Percentiles rank a stretch among this genome's conserved stretches.
These are phyloP conservation scores for Alsophila aescularia DNA, from an alignment of 2,888 invertebrate species.

Conservation along the genomic window DNA sequence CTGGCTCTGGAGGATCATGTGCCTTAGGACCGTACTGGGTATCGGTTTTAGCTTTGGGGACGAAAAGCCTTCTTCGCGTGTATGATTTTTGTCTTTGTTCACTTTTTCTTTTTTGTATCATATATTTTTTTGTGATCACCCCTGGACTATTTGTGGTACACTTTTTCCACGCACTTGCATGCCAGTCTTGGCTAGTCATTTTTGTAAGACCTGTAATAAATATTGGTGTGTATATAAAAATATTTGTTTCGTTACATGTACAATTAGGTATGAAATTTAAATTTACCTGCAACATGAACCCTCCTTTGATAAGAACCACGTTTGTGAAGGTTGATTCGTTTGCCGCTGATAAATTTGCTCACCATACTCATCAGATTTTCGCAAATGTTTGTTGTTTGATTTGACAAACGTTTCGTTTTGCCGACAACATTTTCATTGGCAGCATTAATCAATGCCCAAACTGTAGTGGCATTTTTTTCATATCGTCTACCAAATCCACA, in stretches of 20 bases:
- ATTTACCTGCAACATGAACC: conserved; percentile 1
- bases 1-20: background rate
- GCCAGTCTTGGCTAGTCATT: background rate
- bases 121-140: background rate
- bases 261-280: background rate
- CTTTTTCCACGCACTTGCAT: background rate
- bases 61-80: background rate
- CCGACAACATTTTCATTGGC: background rate
- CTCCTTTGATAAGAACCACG: conserved; percentile 1
- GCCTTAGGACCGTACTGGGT: background rate
- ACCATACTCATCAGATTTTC: background rate
- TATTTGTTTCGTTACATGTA: background rate
- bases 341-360: background rate
- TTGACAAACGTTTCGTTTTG: background rate
- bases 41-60: background rate
- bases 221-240: background rate
- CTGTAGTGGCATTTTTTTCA: background rate
- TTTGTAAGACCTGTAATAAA: background rate
- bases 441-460: background rate
- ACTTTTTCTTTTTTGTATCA: background rate
- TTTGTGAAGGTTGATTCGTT: background rate
- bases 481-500: background rate
- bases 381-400: background rate
- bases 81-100: background rate
- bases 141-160: background rate